phyloP scores from a whole-genome alignment of 2,113 vertebrate species.

The Corvus hawaiiensis region DNA sequence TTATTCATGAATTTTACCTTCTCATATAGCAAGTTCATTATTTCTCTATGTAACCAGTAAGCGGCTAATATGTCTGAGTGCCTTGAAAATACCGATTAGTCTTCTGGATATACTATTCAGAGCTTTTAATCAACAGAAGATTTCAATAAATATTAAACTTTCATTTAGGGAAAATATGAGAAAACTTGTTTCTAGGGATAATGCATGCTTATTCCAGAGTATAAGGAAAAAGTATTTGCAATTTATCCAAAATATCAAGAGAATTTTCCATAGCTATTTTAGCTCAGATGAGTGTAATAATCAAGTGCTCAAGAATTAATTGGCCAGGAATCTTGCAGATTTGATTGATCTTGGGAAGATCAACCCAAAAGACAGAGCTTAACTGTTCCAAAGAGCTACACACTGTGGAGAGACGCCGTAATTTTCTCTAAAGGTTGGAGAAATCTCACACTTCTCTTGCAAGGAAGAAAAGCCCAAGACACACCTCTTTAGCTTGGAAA shows the following conservation, averaged over 20 bases:
- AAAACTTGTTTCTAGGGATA: not conserved
- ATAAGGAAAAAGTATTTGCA: not conserved
- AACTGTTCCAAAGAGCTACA: not conserved
- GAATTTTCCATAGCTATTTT: not conserved
- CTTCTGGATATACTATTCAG: constrained; percentile 14
- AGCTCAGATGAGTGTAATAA: not conserved
- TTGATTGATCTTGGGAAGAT: not conserved
- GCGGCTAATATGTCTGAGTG: constrained; percentile 33
- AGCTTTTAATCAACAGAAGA: constrained; percentile 44
- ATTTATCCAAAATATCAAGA: not conserved
- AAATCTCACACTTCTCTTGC: not conserved
- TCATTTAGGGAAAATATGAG: not conserved
- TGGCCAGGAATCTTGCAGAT: not conserved
- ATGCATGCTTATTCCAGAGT: not conserved
- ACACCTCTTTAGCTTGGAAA: not conserved
- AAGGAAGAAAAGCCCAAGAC: not conserved
- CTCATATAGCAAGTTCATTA: constrained; percentile 39
- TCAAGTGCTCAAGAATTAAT: not conserved
- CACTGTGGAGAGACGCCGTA: not conserved
- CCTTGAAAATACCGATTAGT: constrained; percentile 49
- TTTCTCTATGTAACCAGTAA: constrained; percentile 24
- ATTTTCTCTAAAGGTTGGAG: not conserved
- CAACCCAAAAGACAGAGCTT: not conserved
- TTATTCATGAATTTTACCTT: constrained; percentile 49
- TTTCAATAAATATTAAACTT: constrained; percentile 43